phyloP scores from a whole-genome alignment of 2,797 vertebrate genomes.

The Morelia viridis region DNA sequence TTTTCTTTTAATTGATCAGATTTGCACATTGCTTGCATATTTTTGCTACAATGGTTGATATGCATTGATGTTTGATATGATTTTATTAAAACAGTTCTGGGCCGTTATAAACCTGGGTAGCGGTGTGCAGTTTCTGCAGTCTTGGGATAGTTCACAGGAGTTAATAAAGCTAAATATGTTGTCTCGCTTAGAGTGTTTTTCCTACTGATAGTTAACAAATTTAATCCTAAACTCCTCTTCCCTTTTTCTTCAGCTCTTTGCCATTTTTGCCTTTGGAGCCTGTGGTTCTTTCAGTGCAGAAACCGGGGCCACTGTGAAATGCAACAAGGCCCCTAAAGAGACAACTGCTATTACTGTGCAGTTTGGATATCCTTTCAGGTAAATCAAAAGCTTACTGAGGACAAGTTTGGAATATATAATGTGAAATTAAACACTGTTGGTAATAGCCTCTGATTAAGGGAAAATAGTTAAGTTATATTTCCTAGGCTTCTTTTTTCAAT shows the following conservation, averaged over 20 bases:
- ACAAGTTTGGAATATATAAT: not conserved
- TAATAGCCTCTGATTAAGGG: not conserved
- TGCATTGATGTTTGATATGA: not conserved
- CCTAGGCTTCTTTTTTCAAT: not conserved
- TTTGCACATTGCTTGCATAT: not conserved
- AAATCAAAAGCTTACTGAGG: slow-evolving; percentile 16
- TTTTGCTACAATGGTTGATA: not conserved
- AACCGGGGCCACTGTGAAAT: slow-evolving; percentile 75
- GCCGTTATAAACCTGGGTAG: not conserved
- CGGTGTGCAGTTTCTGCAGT: not conserved
- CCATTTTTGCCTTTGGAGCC: slow-evolving; percentile 92
- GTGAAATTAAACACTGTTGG: not conserved
- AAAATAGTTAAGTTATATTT: not conserved
- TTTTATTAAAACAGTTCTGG: not conserved
- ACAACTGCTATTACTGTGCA: slow-evolving; percentile 64
- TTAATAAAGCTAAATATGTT: not conserved
- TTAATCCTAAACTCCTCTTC: slow-evolving; percentile 24
- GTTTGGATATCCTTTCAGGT: slow-evolving; percentile 95
- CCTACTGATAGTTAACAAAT: not conserved
- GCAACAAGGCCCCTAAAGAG: slow-evolving; percentile 45
- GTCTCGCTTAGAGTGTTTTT: not conserved
- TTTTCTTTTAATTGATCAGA: not conserved
- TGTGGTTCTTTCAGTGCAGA: slow-evolving; percentile 85
- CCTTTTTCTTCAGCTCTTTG: slow-evolving; percentile 80
- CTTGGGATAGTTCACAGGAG: not conserved